Evolutionary conservation across 1,140 invertebrate genomes (phyloP).

Genomic region (Caerostris extrusa): DNA sequence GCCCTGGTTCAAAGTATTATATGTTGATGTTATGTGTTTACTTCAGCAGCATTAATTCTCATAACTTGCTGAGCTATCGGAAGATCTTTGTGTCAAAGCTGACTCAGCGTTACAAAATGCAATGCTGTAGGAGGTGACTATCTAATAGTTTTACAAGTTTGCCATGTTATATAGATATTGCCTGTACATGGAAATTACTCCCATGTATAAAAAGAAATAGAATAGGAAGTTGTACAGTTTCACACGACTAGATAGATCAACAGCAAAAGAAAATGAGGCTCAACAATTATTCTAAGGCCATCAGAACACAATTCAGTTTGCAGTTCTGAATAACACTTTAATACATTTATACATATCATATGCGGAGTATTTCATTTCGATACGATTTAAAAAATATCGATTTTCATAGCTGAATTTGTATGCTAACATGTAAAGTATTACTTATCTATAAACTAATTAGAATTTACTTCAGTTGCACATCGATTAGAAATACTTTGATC

Average conservation of each 20-base stretch:
- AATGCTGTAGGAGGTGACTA: too few relatives aligned
- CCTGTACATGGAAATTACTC: too few relatives aligned
- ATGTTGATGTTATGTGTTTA: too few relatives aligned
- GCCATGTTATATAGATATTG: too few relatives aligned
- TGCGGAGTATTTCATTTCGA: neutral
- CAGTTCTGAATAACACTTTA: neutral
- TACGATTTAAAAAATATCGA: neutral
- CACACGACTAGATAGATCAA: conserved; percentile 2
- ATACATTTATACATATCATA: neutral
- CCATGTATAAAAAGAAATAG: neutral
- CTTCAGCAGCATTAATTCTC: too few relatives aligned
- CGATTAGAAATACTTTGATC: neutral
- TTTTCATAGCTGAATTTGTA: neutral
- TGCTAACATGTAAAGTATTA: neutral
- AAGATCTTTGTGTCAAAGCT: too few relatives aligned
- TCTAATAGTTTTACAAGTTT: too few relatives aligned
- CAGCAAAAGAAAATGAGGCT: neutral
- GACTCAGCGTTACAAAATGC: too few relatives aligned
- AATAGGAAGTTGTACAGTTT: too few relatives aligned
- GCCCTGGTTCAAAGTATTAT: too few relatives aligned
- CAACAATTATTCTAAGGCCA: neutral
- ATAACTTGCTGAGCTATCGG: too few relatives aligned
- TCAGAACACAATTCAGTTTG: neutral
- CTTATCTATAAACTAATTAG: neutral
- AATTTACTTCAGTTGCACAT: neutral